A percentile compares a stretch with the other conserved stretches of the same genome.
phyloP scores from a whole-genome alignment of 2,113 vertebrate species.

The Garra rufa region DNA sequence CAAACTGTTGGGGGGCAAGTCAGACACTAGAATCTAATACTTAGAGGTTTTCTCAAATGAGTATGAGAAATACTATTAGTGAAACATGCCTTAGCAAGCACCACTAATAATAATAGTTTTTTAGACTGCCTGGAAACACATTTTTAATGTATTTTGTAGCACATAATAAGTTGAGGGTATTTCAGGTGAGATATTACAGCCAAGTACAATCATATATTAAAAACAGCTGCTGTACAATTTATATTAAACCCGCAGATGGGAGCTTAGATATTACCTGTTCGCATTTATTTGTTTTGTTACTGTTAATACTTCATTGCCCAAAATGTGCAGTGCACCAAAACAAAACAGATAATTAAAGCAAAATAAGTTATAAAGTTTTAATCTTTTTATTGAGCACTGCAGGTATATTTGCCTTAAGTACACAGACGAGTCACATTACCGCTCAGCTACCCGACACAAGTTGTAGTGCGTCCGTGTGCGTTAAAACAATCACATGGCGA shows the following conservation, averaged over 20 bases:
- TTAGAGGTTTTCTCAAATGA: background rate
- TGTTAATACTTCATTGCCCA: constrained; percentile 9
- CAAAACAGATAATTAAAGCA: background rate
- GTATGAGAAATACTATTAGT: background rate
- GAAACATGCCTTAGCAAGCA: background rate
- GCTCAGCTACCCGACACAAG: background rate
- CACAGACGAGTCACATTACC: constrained; percentile 4
- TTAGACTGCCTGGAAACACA: background rate
- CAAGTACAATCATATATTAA: background rate
- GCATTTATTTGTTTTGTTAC: background rate
- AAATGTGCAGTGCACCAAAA: background rate
- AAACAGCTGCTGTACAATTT: background rate
- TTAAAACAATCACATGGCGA: background rate
- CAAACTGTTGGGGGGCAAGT: background rate
- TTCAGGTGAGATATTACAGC: background rate
- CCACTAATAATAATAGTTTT: background rate
- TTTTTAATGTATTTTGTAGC: background rate
- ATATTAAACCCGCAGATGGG: background rate
- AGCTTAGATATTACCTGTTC: background rate
- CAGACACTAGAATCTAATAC: background rate
- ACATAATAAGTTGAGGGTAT: background rate
- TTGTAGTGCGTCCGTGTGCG: background rate
- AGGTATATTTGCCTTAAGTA: background rate
- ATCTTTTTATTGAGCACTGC: constrained; percentile 19
- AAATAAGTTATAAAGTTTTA: background rate